These are phyloP conservation scores for Drosophila orosa DNA, from an alignment of 1,140 invertebrate species.

Conservation along the genomic window DNA sequence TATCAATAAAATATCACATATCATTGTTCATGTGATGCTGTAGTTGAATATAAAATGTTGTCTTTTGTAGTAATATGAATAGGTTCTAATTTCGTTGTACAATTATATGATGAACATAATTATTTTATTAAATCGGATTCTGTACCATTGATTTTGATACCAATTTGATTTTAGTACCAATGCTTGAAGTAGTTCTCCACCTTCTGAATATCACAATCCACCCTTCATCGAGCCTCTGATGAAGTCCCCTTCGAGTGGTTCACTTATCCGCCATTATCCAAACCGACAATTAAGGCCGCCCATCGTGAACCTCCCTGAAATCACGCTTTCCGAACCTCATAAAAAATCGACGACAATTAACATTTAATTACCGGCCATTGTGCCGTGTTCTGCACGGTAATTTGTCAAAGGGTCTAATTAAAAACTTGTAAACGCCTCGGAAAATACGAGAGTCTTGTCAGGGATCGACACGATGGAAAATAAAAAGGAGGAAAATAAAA, in stretches of 20 bases:
- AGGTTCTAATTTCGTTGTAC: not conserved
- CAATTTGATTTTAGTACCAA: not conserved
- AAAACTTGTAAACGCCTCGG: slow-evolving; percentile 66
- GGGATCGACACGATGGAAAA: slow-evolving; percentile 20
- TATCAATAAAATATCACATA: not conserved
- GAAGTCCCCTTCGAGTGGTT: slow-evolving; percentile 16
- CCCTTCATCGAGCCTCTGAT: not conserved
- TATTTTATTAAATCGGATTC: not conserved
- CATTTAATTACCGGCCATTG: slow-evolving; percentile 73
- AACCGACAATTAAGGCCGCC: slow-evolving; percentile 41
- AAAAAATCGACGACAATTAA: slow-evolving; percentile 70
- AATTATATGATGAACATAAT: not conserved
- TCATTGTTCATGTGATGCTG: not conserved
- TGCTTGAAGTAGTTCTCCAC: not conserved
- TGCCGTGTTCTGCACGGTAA: slow-evolving; percentile 33
- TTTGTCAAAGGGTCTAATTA: slow-evolving; percentile 73
- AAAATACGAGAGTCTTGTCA: slow-evolving; percentile 34
- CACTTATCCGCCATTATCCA: slow-evolving; percentile 36
- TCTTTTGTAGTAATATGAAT: not conserved
- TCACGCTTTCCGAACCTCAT: slow-evolving; percentile 25
- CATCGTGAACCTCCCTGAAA: slow-evolving; percentile 40
- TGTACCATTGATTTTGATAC: not conserved
- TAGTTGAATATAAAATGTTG: not conserved
- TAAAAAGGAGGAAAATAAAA: slow-evolving; percentile 24
- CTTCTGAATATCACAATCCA: not conserved